phyloP scores from a whole-genome alignment of 2,113 vertebrate genomes.

The Indicator indicator region DNA sequence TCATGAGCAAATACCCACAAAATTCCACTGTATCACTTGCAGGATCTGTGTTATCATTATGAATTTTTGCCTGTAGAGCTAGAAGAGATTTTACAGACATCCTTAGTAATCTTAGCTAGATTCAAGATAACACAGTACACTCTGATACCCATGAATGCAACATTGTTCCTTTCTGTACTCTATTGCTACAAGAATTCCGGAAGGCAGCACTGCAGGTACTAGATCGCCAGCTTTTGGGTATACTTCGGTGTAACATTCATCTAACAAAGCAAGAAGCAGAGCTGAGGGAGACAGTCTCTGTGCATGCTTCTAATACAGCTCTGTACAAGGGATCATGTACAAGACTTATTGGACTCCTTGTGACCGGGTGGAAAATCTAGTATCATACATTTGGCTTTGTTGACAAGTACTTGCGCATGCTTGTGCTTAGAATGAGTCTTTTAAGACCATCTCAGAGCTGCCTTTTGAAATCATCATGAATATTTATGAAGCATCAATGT shows the following conservation, averaged over 20 bases:
- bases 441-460: not conserved
- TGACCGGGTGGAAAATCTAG: not conserved
- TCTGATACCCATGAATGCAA: not conserved
- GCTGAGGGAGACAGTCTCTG: not conserved
- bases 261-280: not conserved
- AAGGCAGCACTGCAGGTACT: not conserved
- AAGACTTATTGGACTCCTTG: not conserved
- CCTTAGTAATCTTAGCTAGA: not conserved
- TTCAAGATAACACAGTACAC: not conserved
- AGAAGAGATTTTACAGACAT: constrained; percentile 10
- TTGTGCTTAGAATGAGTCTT: not conserved
- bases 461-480: not conserved
- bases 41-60: constrained; percentile 21
- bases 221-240: not conserved
- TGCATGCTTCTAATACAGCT: not conserved
- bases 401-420: not conserved
- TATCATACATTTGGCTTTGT: not conserved
- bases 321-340: not conserved
- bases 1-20: not conserved
- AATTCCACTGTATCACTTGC: constrained; percentile 21
- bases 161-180: not conserved
- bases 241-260: not conserved
- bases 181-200: not conserved
- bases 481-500: not conserved
- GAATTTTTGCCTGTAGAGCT: constrained; percentile 3